phyloP scores from a whole-genome alignment of 2,113 vertebrate species.

The Neodontobutis hainanensis region DNA sequence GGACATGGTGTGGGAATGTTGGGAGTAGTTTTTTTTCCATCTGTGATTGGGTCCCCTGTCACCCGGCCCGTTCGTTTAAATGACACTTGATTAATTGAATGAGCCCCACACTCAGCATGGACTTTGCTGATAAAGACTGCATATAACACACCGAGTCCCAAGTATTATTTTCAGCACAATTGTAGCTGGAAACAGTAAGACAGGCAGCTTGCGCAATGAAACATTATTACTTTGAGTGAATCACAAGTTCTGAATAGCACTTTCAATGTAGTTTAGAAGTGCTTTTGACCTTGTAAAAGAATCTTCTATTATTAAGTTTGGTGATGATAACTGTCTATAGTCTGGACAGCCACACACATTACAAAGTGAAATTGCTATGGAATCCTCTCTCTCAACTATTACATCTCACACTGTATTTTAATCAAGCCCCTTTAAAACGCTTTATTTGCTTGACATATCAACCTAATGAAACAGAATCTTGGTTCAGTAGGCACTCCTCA shows the following conservation, averaged over 20 bases:
- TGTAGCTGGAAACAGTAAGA: slow-evolving; percentile 35
- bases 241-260: too few relatives aligned
- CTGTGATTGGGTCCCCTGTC: slow-evolving; percentile 71
- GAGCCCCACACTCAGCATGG: slow-evolving; percentile 64
- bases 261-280: too few relatives aligned
- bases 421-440: slow-evolving; percentile 40
- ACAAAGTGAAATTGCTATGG: too few relatives aligned
- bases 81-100: slow-evolving; percentile 75
- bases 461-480: slow-evolving; percentile 58
- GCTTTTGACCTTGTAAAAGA: too few relatives aligned
- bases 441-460: slow-evolving; percentile 43
- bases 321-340: too few relatives aligned
- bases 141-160: slow-evolving; percentile 27
- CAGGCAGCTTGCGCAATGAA: slow-evolving; percentile 34
- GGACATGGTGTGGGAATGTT: slow-evolving; percentile 63
- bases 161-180: slow-evolving; percentile 41
- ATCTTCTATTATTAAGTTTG: too few relatives aligned
- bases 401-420: slow-evolving; percentile 26
- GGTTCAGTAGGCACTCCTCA: slow-evolving; percentile 46
- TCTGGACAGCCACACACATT: too few relatives aligned
- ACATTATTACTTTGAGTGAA: slow-evolving; percentile 4
- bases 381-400: background rate
- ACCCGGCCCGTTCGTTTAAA: slow-evolving; percentile 71
- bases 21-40: slow-evolving; percentile 69
- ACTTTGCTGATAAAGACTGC: slow-evolving; percentile 54